Evolutionary conservation across 2,113 vertebrate species (phyloP).

Genomic region (Octodon degus): DNA sequence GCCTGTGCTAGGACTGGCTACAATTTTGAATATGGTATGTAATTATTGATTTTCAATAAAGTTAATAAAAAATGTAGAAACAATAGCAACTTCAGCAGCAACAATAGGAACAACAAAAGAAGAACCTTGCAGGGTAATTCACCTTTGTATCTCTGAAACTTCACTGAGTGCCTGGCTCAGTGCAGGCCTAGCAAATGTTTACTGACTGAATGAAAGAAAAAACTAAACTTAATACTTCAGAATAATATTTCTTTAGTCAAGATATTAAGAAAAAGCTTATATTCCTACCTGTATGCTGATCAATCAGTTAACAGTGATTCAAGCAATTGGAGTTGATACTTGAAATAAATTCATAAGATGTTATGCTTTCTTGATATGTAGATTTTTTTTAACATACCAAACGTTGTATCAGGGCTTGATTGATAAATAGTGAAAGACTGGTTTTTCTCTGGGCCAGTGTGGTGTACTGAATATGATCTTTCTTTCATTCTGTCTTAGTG

Average conservation of each 20-base stretch:
- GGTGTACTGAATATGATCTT: background rate
- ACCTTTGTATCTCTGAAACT: background rate
- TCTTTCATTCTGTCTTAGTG: background rate
- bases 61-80: too few relatives aligned
- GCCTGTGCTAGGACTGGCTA: too few relatives aligned
- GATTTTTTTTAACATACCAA: too few relatives aligned
- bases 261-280: background rate
- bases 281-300: background rate
- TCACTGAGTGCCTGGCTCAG: background rate
- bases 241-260: constrained; percentile 10
- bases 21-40: too few relatives aligned
- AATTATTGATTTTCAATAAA: too few relatives aligned
- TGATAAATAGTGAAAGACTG: background rate
- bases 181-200: background rate
- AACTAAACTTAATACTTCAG: background rate
- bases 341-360: background rate
- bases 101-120: too few relatives aligned
- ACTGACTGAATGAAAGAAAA: constrained; percentile 3
- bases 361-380: background rate
- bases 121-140: background rate
- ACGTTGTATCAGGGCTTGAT: too few relatives aligned
- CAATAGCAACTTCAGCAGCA: too few relatives aligned
- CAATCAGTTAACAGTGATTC: background rate
- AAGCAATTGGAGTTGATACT: background rate
- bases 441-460: background rate